Percentiles rank a stretch among this genome's conserved stretches.
These are phyloP conservation scores for Labeo calbasu DNA, from an alignment of 2,797 vertebrate species.

Conservation along the genomic window DNA sequence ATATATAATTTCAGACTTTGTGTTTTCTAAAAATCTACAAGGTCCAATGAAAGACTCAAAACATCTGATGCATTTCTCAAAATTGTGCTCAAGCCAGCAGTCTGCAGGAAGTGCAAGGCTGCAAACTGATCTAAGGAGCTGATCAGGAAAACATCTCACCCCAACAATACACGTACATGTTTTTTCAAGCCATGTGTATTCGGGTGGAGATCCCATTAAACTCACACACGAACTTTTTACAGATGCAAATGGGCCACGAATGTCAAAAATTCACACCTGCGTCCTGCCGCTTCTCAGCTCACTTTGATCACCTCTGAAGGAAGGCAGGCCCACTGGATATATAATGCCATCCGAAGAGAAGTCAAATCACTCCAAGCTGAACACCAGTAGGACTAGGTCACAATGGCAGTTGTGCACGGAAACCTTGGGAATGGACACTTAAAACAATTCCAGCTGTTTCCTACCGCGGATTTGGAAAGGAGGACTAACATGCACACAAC, in stretches of 20 bases:
- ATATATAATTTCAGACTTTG: no score
- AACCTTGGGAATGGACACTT: slow-evolving; percentile 69
- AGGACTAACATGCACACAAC: slow-evolving; percentile 60
- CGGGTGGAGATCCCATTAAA: slow-evolving; percentile 76
- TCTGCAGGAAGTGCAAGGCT: slow-evolving; percentile 33
- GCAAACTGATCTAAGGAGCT: slow-evolving; percentile 47
- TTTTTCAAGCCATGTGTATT: slow-evolving; percentile 82
- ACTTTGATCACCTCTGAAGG: slow-evolving; percentile 76
- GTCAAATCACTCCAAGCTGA: slow-evolving; percentile 50
- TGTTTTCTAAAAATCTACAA: no score
- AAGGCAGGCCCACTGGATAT: slow-evolving; percentile 61
- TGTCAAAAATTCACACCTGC: slow-evolving; percentile 76
- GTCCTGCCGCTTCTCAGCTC: slow-evolving; percentile 64
- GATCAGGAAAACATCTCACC: slow-evolving; percentile 54
- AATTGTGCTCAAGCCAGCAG: neutral
- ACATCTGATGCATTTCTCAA: neutral
- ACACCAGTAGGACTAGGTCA: slow-evolving; percentile 35
- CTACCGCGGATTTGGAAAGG: slow-evolving; percentile 66
- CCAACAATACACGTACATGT: slow-evolving; percentile 75
- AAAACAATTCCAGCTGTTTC: slow-evolving; percentile 71
- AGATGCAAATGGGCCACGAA: slow-evolving; percentile 63
- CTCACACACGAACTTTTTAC: slow-evolving; percentile 61
- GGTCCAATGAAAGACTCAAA: no score
- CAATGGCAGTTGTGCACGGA: slow-evolving; percentile 74
- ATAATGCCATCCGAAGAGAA: slow-evolving; percentile 52